Evolutionary conservation across 2,797 vertebrate genomes (phyloP).

Genomic region (Phataginus tricuspis): DNA sequence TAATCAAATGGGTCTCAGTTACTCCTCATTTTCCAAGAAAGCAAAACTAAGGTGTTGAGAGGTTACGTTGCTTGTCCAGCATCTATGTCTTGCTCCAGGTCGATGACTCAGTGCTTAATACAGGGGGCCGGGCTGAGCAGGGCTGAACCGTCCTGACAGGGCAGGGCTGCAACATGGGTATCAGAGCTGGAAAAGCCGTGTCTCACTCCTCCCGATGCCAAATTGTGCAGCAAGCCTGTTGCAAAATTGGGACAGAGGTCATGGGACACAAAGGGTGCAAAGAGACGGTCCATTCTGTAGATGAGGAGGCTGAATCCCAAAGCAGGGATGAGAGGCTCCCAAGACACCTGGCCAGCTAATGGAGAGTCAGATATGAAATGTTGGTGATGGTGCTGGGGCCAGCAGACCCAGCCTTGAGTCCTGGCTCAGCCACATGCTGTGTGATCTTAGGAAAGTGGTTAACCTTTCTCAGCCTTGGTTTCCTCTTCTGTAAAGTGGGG

Average conservation of each 20-base stretch:
- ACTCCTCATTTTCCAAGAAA: background rate
- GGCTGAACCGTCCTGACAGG: background rate
- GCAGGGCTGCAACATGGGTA: background rate
- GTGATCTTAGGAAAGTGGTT: background rate
- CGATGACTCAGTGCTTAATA: background rate
- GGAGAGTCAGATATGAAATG: background rate
- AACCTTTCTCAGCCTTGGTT: background rate
- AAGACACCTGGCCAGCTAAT: background rate
- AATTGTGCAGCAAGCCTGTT: background rate
- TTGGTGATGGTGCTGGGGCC: background rate
- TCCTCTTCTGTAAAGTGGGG: background rate
- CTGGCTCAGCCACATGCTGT: background rate
- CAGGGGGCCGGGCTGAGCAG: fast-evolving
- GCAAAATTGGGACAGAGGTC: background rate
- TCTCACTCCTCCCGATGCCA: background rate
- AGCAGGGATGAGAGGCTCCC: background rate
- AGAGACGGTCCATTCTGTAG: background rate
- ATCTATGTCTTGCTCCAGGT: no score
- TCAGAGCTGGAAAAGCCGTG: background rate
- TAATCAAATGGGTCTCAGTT: background rate
- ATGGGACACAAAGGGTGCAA: background rate
- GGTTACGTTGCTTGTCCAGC: background rate
- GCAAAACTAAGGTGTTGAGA: background rate
- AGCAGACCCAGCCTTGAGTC: background rate
- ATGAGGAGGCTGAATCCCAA: background rate